phyloP scores from a whole-genome alignment of 2,113 vertebrate genomes.

The Oreochromis niloticus region DNA sequence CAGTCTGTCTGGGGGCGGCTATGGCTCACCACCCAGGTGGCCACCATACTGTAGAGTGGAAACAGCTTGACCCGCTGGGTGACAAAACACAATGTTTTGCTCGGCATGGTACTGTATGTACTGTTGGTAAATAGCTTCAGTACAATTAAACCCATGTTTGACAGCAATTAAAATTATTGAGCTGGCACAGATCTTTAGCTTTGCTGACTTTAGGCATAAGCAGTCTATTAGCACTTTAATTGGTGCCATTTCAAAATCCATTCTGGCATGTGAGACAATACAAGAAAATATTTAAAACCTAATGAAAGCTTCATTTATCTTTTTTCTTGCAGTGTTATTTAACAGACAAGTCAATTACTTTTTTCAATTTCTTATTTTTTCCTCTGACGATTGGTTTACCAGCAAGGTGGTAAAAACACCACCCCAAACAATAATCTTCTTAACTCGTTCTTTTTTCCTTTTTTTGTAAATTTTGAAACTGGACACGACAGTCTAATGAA shows the following conservation, averaged over 20 bases:
- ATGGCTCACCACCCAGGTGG: conserved; percentile 46
- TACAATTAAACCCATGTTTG: background rate
- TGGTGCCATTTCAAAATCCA: background rate
- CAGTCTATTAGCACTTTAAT: background rate
- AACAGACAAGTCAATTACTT: background rate
- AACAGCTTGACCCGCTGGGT: conserved; percentile 39
- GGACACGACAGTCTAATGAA: background rate
- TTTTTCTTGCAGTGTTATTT: background rate
- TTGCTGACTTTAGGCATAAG: background rate
- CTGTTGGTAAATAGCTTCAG: conserved; percentile 11
- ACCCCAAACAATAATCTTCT: background rate
- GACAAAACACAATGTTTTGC: conserved; percentile 31
- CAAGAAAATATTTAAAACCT: background rate
- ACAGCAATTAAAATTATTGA: background rate
- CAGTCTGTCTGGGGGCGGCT: conserved; percentile 40
- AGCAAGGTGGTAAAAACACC: background rate
- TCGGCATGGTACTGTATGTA: background rate
- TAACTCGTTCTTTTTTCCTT: background rate
- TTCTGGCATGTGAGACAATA: background rate
- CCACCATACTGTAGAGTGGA: conserved; percentile 35
- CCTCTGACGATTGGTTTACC: background rate
- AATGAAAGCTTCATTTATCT: background rate
- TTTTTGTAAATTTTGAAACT: background rate
- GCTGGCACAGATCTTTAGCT: background rate
- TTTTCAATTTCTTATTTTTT: background rate